Evolutionary conservation across 1,140 invertebrate genomes (phyloP), one percentile per base, ranked within the genome.

Genomic region (Bombus cullumanus): DNA sequence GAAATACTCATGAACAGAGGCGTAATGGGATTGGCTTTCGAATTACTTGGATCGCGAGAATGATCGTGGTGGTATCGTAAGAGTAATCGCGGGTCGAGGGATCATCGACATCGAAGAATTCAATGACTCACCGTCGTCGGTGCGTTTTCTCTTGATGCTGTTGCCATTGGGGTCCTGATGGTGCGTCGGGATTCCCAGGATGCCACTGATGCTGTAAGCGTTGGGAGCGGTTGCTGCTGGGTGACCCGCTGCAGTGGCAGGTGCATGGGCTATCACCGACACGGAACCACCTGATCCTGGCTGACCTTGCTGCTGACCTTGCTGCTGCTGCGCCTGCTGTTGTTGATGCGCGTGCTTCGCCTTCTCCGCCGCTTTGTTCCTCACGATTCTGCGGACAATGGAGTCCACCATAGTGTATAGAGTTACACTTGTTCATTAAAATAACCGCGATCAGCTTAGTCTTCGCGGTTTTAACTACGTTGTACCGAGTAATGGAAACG

Each of bases 321-420:
- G 93, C 92, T 94, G 96, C 92, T 96, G 95, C 88, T 97, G 96
- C 86, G 95, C 95, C 88, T 96, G 95, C 95, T 97, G 95, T 96
- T 96, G 97, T 91, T 98, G 97, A 94, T 98, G 97, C 43, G 98
- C 97, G 92, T 98, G 97, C 94, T 99, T 99, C 91, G 98, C 98
- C 93, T 99, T 99, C 95, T 99, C 98, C 9, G 98, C 98, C 22
- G 98, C 98, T 93, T 99, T 99, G 95, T 99, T 99, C 83, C 98
- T 96, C 71, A 99, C 98, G 95, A 99, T 99, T 96, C 98, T 99
- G 95, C 12, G 94, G 92, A 93, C 86, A 86, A 90, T 86, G 81
- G 81, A 47, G 22, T 15, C 6, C 64, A 72, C 25, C 34, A 25
- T 68, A 5, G 25, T n/a, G 10, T 57, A 53, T 64, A 88, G 43